These are phyloP conservation scores for Pseudomyrmex flavicornis DNA, from an alignment of 1,140 invertebrate species.

Conservation along the genomic window DNA sequence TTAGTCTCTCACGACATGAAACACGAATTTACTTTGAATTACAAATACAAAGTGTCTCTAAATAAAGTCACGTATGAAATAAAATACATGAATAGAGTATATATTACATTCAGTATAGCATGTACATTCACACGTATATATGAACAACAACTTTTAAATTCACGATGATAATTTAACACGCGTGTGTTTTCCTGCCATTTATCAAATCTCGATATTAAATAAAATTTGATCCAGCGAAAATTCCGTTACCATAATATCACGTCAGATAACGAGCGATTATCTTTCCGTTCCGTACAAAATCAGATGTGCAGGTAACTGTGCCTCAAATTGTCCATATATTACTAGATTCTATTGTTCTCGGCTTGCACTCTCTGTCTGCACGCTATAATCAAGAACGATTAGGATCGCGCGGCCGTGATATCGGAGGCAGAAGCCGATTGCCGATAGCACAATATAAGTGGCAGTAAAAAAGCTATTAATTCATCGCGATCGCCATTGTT, in stretches of 20 bases:
- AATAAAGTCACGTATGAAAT: too few species aligned
- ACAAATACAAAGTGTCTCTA: background rate
- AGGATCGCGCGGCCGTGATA: slow-evolving; percentile 30
- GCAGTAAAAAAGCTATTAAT: slow-evolving; percentile 50
- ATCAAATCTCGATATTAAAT: too few species aligned
- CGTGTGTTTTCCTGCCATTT: background rate
- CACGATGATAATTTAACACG: background rate
- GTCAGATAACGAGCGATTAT: background rate
- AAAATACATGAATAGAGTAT: background rate
- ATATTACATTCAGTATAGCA: too few species aligned
- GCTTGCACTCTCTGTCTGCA: slow-evolving; percentile 10
- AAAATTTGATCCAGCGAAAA: background rate
- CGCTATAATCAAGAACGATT: slow-evolving; percentile 46
- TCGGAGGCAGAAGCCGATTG: slow-evolving; percentile 28
- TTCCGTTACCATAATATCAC: background rate
- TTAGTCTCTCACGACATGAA: background rate
- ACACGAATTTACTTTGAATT: slow-evolving; percentile 8
- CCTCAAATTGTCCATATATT: slow-evolving; percentile 26
- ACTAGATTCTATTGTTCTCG: slow-evolving; percentile 24
- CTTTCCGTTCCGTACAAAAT: slow-evolving; percentile 7
- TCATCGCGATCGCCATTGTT: slow-evolving; percentile 43
- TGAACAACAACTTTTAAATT: too few species aligned
- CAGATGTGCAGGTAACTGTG: slow-evolving; percentile 19
- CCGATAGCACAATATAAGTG: slow-evolving; percentile 40
- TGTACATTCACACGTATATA: too few species aligned